Base-by-base conservation (phyloP, 2,113 vertebrate genomes). In the Leptocoma aspasia region DNA sequence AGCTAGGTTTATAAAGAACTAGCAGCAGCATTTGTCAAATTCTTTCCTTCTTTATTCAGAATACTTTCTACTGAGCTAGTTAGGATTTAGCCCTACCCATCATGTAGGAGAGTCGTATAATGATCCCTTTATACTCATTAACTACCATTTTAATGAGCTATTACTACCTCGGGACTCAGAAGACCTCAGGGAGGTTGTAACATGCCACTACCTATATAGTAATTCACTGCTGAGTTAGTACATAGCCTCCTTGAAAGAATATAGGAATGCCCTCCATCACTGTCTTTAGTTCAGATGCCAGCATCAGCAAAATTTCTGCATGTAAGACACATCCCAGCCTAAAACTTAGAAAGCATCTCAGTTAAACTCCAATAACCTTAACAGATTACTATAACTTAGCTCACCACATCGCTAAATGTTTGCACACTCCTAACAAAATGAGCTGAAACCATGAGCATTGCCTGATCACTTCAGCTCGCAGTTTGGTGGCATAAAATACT, bases 111-210 rank as follows among this genome's bases (percentile, higher is more conserved):
- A 96, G 77, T 82, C 20, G 0, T 73, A 92, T 95, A 95, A 95
- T 95, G 89, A 97, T 91, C 57, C 89, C 93, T 92, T 94, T 95
- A 97, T 95, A 92, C 91, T 96, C 96, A 95, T 92, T 97, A 95
- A 96, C 95, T 95, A 96, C 94, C 91, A 95, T 96, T 96, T 97
- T 97, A 96, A 96, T 95, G 91, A 96, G 94, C 93, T 96, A 96
- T 97, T 95, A 97, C 95, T 97, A 96, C 84, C 95, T 92, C 59
- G 91, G 95, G 95, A 96, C 78, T 95, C 83, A 60, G 83, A 96
- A 93, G 86, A 96, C 95, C 96, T 96, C 89, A 81, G 96, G 95
- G 95, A 97, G 92, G 92, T 96, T 96, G 94, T 97, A 97, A 97
- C 92, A 97, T 95, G 96, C 95, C 96, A 97, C 94, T 97, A 92